These are phyloP conservation scores for Tipula lateralis DNA, from an alignment of 2,888 invertebrate species.

Conservation along the genomic window DNA sequence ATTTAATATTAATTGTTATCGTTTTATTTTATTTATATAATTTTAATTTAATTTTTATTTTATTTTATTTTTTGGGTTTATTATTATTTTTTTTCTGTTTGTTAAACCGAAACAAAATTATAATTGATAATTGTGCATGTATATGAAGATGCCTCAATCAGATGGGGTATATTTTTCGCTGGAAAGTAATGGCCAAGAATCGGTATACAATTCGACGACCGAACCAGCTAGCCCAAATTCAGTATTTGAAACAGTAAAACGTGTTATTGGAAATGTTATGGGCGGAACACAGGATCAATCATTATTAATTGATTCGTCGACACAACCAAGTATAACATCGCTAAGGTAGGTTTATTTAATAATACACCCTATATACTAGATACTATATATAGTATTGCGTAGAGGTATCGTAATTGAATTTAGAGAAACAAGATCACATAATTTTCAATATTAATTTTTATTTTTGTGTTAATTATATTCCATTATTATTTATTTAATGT, in stretches of 20 bases:
- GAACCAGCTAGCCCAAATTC: constrained; percentile 48
- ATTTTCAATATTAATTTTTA: not conserved
- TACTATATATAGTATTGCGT: constrained; percentile 27
- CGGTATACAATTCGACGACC: constrained; percentile 49
- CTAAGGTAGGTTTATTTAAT: constrained; percentile 45
- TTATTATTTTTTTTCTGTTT: not conserved
- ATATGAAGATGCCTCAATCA: constrained; percentile 45
- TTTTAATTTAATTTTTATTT: constrained; percentile 27
- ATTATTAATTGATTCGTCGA: constrained; percentile 43
- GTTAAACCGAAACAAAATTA: not conserved
- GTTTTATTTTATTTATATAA: not conserved
- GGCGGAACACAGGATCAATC: constrained; percentile 43
- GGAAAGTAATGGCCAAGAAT: constrained; percentile 43
- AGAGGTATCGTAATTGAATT: not conserved
- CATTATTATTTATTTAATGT: not conserved
- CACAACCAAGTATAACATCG: constrained; percentile 44
- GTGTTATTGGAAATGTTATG: constrained; percentile 49
- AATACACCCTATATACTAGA: not conserved
- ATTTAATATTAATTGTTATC: not conserved
- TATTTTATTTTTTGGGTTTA: constrained; percentile 25
- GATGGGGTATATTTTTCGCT: constrained; percentile 49
- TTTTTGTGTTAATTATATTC: not conserved
- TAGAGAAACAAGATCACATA: not conserved
- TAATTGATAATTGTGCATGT: constrained; percentile 7
- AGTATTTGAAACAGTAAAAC: constrained; percentile 47